Evolutionary conservation across 2,113 vertebrate genomes (phyloP).

Genomic region (Accipiter virgatus): DNA sequence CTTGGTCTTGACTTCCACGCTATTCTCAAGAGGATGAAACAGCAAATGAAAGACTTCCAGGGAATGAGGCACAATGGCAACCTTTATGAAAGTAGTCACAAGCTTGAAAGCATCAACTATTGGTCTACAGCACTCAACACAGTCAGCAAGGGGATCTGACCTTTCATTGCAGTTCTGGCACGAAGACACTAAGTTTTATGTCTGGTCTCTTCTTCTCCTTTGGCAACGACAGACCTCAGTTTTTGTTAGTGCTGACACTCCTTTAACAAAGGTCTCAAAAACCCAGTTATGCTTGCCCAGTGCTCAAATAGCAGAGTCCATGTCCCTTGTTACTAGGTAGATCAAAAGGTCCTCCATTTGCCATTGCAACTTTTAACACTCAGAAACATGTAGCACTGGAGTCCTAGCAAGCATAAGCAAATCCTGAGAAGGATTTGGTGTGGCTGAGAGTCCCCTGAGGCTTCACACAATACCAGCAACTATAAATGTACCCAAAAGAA

Average conservation of each 20-base stretch:
- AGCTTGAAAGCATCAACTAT: neutral
- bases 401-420: neutral
- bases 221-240: neutral
- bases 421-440: neutral
- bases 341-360: neutral
- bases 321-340: neutral
- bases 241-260: neutral
- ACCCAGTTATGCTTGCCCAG: neutral
- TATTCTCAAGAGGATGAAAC: neutral
- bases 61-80: neutral
- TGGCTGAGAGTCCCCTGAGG: neutral
- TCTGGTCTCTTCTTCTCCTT: neutral
- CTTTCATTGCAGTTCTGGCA: neutral
- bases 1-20: neutral
- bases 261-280: neutral
- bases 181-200: neutral
- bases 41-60: neutral
- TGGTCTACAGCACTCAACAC: neutral
- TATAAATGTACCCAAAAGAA: neutral
- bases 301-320: neutral
- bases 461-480: neutral
- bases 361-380: neutral
- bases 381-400: neutral
- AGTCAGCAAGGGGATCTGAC: fast-evolving
- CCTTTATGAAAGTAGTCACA: neutral